Percentiles rank a stretch among this genome's conserved stretches.
phyloP scores from a whole-genome alignment of 2,113 vertebrate genomes.

The Hippocampus comes region DNA sequence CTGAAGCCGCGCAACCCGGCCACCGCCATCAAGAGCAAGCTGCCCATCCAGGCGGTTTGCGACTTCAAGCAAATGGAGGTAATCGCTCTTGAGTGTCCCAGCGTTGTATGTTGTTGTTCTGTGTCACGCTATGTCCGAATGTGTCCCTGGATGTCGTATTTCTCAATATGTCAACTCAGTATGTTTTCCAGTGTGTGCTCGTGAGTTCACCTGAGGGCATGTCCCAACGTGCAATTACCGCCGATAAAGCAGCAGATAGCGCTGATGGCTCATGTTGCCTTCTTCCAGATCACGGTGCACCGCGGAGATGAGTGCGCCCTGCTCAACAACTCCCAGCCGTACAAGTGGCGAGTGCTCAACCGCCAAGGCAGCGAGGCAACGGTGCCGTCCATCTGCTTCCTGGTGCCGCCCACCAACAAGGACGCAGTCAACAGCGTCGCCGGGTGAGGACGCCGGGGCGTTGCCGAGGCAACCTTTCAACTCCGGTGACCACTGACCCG shows the following conservation, averaged over 20 bases:
- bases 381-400: slow-evolving; percentile 88
- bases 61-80: slow-evolving; percentile 97
- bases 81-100: background rate
- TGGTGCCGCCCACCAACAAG: slow-evolving; percentile 83
- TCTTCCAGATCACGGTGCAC: slow-evolving; percentile 83
- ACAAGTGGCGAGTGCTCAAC: slow-evolving; percentile 84
- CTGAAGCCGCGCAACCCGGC: slow-evolving; percentile 82
- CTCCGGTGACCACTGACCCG: background rate
- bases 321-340: slow-evolving; percentile 79
- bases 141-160: background rate
- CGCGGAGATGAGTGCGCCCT: slow-evolving; percentile 81
- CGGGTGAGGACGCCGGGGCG: slow-evolving; percentile 66
- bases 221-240: background rate
- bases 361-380: slow-evolving; percentile 72
- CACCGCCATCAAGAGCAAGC: slow-evolving; percentile 66
- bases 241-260: slow-evolving; percentile 77
- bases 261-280: slow-evolving; percentile 59
- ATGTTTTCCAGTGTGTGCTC: too few relatives aligned
- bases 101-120: background rate
- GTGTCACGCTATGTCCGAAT: background rate
- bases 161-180: too few relatives aligned
- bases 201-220: background rate
- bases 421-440: slow-evolving; percentile 80
- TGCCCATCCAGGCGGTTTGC: slow-evolving; percentile 82
- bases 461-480: background rate